Evolutionary conservation across 2,888 invertebrate species (phyloP).

Genomic region (Serrognathus titanus): DNA sequence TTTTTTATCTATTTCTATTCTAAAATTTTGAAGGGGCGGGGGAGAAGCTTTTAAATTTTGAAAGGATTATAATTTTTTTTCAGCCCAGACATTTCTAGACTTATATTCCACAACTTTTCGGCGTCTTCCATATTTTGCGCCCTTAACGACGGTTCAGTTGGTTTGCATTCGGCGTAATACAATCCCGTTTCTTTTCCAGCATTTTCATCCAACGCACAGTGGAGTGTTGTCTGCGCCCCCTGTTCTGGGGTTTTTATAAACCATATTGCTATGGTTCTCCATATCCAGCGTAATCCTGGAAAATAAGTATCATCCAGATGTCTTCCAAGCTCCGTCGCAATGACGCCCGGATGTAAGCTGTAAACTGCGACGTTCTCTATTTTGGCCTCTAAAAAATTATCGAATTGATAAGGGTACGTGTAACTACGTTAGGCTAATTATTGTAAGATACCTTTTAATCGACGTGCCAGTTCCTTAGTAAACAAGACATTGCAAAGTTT

Average conservation of each 20-base stretch:
- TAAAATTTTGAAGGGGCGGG: too few relatives aligned
- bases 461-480: slow-evolving; percentile 61
- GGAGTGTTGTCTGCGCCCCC: slow-evolving; percentile 73
- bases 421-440: neutral
- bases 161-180: slow-evolving; percentile 59
- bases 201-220: slow-evolving; percentile 68
- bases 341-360: slow-evolving; percentile 70
- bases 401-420: neutral
- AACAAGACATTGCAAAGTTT: slow-evolving; percentile 79
- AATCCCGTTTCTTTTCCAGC: slow-evolving; percentile 58
- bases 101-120: slow-evolving; percentile 61
- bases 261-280: slow-evolving; percentile 45
- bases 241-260: slow-evolving; percentile 59
- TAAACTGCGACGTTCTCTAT: slow-evolving; percentile 61
- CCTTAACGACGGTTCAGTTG: slow-evolving; percentile 49
- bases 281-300: slow-evolving; percentile 50
- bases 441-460: slow-evolving; percentile 38
- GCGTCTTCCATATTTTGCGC: slow-evolving; percentile 56
- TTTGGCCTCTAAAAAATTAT: slow-evolving; percentile 32
- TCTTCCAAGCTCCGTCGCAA: slow-evolving; percentile 73
- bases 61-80: too few relatives aligned
- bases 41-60: too few relatives aligned
- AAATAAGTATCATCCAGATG: slow-evolving; percentile 52
- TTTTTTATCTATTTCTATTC: too few relatives aligned
- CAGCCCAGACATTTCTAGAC: slow-evolving; percentile 52